Conservation (phyloP, 2,797 vertebrate species). For the Oreochromis grahami region DNA sequence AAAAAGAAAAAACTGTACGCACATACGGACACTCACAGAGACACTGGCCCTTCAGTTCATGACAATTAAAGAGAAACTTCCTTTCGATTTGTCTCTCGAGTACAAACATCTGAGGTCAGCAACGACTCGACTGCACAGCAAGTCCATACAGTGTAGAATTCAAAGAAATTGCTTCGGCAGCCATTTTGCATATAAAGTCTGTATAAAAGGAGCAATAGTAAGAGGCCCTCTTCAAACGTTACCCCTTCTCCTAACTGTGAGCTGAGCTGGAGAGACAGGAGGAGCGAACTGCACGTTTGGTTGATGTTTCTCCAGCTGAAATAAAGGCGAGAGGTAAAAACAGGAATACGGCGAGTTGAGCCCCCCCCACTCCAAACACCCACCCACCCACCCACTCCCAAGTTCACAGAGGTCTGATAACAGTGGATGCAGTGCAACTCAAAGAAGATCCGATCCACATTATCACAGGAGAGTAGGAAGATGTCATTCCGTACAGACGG, state of each 20-base stretch:
- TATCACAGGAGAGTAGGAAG: constrained; percentile 41
- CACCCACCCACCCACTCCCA: neutral
- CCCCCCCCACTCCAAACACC: neutral
- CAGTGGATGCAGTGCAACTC: constrained; percentile 24
- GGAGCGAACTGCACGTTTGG: constrained; percentile 33
- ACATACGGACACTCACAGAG: constrained; percentile 30
- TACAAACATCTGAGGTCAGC: constrained; percentile 51
- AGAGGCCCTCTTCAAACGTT: constrained; percentile 34
- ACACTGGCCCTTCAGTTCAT: constrained; percentile 44
- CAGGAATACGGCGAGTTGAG: constrained; percentile 39
- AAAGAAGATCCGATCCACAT: constrained; percentile 15
- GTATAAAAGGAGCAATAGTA: constrained; percentile 49
- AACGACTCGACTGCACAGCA: constrained; percentile 23
- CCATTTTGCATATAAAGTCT: constrained; percentile 71
- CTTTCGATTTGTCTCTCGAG: constrained; percentile 31
- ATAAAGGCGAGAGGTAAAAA: constrained; percentile 61
- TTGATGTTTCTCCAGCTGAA: constrained; percentile 41
- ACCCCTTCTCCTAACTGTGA: constrained; percentile 22
- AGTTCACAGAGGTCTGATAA: constrained; percentile 45
- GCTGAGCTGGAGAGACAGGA: constrained; percentile 35
- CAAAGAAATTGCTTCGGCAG: constrained; percentile 33
- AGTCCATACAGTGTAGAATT: constrained; percentile 23
- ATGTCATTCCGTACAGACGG: constrained; percentile 29
- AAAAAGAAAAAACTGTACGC: constrained; percentile 36
- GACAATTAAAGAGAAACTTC: constrained; percentile 36